Evolutionary conservation across 2,888 invertebrate genomes (phyloP).

Genomic region (Agapostemon virescens): DNA sequence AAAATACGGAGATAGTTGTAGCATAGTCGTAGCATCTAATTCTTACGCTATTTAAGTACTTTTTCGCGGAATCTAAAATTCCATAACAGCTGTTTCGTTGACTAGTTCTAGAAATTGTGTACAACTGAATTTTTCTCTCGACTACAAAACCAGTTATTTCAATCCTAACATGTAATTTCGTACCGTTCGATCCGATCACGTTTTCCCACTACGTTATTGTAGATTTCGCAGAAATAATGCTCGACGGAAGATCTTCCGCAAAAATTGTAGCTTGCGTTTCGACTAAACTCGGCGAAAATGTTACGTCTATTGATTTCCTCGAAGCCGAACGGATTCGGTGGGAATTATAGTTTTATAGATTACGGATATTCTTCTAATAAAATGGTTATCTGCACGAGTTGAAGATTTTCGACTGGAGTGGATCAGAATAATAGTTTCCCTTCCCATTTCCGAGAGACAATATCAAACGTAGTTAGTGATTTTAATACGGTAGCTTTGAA

Average conservation of each 20-base stretch:
- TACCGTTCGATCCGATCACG: conserved; percentile 36
- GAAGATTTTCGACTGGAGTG: neutral
- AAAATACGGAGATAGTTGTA: too few relatives aligned
- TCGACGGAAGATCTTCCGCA: neutral
- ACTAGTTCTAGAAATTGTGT: neutral
- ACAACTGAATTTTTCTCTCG: conserved; percentile 23
- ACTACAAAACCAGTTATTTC: conserved; percentile 38
- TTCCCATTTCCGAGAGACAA: neutral
- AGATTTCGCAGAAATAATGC: conserved; percentile 21
- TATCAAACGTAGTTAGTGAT: conserved; percentile 8
- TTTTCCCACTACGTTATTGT: conserved; percentile 21
- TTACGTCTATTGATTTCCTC: neutral
- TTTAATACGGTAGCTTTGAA: conserved; percentile 3
- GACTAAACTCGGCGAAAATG: neutral
- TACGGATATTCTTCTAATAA: neutral
- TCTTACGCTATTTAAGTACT: neutral
- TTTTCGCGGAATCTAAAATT: neutral
- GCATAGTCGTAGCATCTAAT: neutral
- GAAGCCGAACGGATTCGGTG: neutral
- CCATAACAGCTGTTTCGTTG: neutral
- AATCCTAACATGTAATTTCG: conserved; percentile 40
- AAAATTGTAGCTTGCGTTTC: conserved; percentile 10
- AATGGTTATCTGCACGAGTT: neutral
- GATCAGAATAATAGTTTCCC: neutral
- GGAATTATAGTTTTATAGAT: neutral